Evolutionary conservation across 2,888 invertebrate genomes (phyloP).

Genomic region (Pristionchus entomophagus): DNA sequence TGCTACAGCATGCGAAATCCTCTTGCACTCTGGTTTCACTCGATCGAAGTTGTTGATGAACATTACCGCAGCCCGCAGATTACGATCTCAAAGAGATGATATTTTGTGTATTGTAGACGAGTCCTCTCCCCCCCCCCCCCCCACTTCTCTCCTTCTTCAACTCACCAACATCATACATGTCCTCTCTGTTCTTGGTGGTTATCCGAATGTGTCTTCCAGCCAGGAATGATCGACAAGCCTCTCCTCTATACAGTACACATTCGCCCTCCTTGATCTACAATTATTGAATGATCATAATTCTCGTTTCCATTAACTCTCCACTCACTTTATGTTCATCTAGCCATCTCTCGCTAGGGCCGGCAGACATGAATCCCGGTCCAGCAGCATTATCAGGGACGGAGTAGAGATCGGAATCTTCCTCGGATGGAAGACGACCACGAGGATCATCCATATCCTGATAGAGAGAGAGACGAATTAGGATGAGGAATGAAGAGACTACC

Average conservation of each 20-base stretch:
- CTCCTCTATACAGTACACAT: conserved; percentile 73
- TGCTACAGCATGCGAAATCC: conserved; percentile 72
- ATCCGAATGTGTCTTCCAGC: conserved; percentile 71
- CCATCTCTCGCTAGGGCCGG: conserved; percentile 68
- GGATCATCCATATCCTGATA: conserved; percentile 45
- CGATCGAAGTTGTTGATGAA: conserved; percentile 71
- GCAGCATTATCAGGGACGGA: conserved; percentile 70
- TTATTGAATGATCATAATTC: background rate
- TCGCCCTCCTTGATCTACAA: conserved; percentile 68
- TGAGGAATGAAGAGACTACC: background rate
- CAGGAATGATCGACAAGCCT: conserved; percentile 71
- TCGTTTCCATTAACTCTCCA: background rate
- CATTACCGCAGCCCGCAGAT: conserved; percentile 73
- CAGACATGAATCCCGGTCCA: conserved; percentile 67
- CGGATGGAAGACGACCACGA: conserved; percentile 67
- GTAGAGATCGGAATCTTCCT: conserved; percentile 64
- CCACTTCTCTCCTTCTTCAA: background rate
- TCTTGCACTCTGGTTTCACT: conserved; percentile 70
- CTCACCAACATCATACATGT: conserved; percentile 74
- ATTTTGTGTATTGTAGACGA: background rate
- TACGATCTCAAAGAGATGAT: conserved; percentile 63
- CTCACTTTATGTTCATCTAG: conserved; percentile 67
- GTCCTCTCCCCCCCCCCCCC: background rate
- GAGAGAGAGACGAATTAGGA: background rate
- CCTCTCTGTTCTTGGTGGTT: conserved; percentile 73